phyloP scores from a whole-genome alignment of 2,888 invertebrate genomes.

The Lasioglossum calceatum region DNA sequence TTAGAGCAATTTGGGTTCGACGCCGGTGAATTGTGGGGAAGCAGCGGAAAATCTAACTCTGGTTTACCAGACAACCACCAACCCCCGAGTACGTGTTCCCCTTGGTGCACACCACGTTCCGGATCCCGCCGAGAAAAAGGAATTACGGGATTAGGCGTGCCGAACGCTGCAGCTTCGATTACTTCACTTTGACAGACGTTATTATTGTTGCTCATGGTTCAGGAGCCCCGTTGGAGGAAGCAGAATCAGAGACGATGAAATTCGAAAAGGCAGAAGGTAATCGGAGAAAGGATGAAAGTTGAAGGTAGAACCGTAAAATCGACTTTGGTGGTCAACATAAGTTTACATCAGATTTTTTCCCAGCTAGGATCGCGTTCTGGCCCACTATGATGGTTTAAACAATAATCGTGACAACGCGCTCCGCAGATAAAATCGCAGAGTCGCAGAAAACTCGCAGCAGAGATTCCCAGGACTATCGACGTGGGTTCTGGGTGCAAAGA shows the following conservation, averaged over 20 bases:
- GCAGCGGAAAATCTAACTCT: slow-evolving; percentile 9
- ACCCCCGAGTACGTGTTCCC: slow-evolving; percentile 25
- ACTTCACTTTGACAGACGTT: not conserved
- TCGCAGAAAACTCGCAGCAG: not conserved
- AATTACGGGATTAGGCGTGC: slow-evolving; percentile 29
- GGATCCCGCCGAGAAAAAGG: not conserved
- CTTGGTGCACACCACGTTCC: not conserved
- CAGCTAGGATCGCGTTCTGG: no score
- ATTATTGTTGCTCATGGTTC: not conserved
- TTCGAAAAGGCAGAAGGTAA: no score
- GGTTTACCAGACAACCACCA: slow-evolving; percentile 31
- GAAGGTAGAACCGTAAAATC: no score
- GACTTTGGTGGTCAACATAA: no score
- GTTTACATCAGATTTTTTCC: no score
- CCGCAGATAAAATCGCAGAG: not conserved
- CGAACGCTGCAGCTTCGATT: slow-evolving; percentile 14
- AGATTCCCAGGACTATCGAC: not conserved
- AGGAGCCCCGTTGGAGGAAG: not conserved
- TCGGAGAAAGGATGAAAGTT: no score
- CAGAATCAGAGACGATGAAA: not conserved
- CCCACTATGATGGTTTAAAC: no score
- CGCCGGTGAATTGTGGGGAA: slow-evolving; percentile 20
- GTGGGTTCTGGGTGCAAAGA: not conserved
- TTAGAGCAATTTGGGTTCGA: slow-evolving; percentile 19
- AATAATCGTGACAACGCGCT: not conserved